Evolutionary conservation across 2,888 invertebrate species (phyloP), one percentile per base, ranked within the genome.

Genomic region (Thereva unica): DNA sequence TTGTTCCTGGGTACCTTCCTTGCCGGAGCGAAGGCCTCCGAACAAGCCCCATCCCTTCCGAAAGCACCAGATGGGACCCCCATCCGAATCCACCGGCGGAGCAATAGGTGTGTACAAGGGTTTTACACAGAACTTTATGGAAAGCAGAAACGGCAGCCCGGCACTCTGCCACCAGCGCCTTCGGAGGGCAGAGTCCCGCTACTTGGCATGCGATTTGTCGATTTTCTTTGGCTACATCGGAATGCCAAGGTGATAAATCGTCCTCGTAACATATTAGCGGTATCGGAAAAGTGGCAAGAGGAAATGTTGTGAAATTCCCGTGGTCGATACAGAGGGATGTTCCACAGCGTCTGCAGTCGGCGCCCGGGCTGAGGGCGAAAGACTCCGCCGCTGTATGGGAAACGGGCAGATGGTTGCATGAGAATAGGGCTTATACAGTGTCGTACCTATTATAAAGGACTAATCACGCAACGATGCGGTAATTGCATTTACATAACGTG

Each of bases 221-320:
- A 65, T 65, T 65, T 65, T 65, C 45, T 53, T 52, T 64, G 45
- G 54, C 34, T 49, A 56, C 56, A 56, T 65, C 40, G 56, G 56
- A 65, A 65, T 65, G 65, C 65, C 56, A 50, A 65, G 56, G 65
- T 65, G 65, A 65, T 65, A 65, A 65, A 65, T 65, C 49, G 64
- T 55, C 44, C 64, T 53, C 55, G 64, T 64, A 64, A 64, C 53
- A 42, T 64, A 64, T 64, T 52, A 64, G 64, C 44, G 64, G 52
- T 53, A 64, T 53, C 50, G 64, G 53, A 53, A 53, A 35, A 44
- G 53, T 53, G 53, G 53, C 44, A 35, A 53, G 37, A 64, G 64
- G 53, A 64, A 64, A 42, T 64, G 52, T 64, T 53, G 38, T 23
- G 42, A 64, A 44, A 53, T 64, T 53, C 44, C 44, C 42, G 23